Evolutionary conservation across 2,113 vertebrate genomes (phyloP), one percentile per base, ranked within the genome.

Genomic region (Upupa epops): DNA sequence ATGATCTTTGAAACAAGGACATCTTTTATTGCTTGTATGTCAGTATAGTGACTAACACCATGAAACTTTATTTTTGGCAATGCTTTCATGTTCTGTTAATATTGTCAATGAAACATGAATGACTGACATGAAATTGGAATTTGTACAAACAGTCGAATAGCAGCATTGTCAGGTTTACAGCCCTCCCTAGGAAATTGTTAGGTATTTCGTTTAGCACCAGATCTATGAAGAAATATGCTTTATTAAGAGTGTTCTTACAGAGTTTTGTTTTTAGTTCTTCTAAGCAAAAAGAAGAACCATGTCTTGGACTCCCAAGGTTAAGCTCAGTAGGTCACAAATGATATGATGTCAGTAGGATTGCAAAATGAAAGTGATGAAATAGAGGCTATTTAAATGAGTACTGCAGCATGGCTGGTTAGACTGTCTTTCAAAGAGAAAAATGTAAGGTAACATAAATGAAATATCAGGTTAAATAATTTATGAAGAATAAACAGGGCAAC

Each of bases 401-500:
- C 34, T 72, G 6, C 24, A 52, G 8, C 63, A 45, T n/a, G 31
- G 18, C 70, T 74, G 55, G 75, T 46, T 48, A 64, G n/a, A 18
- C 32, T 77, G 40, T 61, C 55, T 81, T 80, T 89, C 82, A 54
- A 42, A 31, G 37, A 56, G 45, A 49, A 82, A 72, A 68, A 90
- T 42, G 18, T 37, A 79, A 64, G 22, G 31, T 21, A 72, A 6
- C 3, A 1, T 32, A 52, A 92, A 48, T 54, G 36, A 79, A 59
- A 69, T 65, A 78, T 16, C n/a, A 58, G 22, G 69, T 59, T 89
- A 49, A 83, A 36, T 76, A 55, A 48, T 68, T 93, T 86, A 42
- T 94, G 42, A 96, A 93, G 78, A 95, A 97, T 77, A 88, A 96
- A 73, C 21, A 96, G 32, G 60, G 45, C 40, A 84, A 21, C 42